Percentiles rank a stretch among this genome's conserved stretches.
Conservation (phyloP, 1,140 invertebrate genomes). For the Brachionus paranguensis region DNA sequence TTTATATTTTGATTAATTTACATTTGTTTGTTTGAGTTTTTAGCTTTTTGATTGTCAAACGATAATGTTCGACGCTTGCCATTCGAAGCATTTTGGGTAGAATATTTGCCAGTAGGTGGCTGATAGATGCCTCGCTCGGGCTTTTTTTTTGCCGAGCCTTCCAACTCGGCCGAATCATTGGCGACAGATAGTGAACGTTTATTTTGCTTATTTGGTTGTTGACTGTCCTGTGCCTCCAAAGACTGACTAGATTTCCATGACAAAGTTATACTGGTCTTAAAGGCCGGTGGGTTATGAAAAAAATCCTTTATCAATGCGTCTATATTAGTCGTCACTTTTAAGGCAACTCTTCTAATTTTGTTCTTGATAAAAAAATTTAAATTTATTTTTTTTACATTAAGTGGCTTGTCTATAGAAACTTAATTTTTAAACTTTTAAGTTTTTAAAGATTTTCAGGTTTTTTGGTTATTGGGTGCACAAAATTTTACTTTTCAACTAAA, state of each 20-base stretch:
- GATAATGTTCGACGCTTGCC: background rate
- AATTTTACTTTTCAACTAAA: too few relatives aligned
- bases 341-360: conserved; percentile 74
- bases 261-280: conserved; percentile 74
- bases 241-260: conserved; percentile 69
- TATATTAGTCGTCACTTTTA: conserved; percentile 86
- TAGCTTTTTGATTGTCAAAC: background rate
- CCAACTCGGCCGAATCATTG: background rate
- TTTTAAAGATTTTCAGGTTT: too few relatives aligned
- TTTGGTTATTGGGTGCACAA: too few relatives aligned
- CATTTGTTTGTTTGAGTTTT: background rate
- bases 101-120: conserved; percentile 35
- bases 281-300: conserved; percentile 84
- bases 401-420: background rate
- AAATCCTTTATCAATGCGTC: conserved; percentile 86
- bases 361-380: conserved; percentile 58
- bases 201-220: conserved; percentile 5
- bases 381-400: background rate
- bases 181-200: background rate
- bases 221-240: conserved; percentile 50
- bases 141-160: conserved; percentile 34
- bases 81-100: background rate
- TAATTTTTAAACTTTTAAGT: background rate
- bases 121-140: conserved; percentile 41
- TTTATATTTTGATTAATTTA: background rate